Base-by-base conservation (phyloP, 1,140 invertebrate species). In the Probaryconus sp. region DNA sequence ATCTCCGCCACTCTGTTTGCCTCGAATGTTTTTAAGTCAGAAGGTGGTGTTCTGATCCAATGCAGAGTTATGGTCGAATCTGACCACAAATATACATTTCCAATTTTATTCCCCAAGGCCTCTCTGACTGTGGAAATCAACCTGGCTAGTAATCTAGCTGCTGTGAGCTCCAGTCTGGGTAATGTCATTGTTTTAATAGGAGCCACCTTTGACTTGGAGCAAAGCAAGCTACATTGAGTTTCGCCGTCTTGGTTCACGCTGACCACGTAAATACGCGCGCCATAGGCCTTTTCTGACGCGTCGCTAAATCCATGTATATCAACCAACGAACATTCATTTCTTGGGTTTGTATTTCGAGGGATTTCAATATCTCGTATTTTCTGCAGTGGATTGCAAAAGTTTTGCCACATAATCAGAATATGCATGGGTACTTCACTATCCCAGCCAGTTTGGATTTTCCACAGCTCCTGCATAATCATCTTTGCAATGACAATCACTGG, bases 21-120 rank as follows among this genome's bases (percentile, higher is more conserved):
- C 0, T 88, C 82, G 72, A 82, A 89, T 0, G 78, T 76, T 51
- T 87, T 84, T 35, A 83, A 75, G 1, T 37, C 6, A 7, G 45
- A 17, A 2, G 81, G 56, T 16, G 26, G 26, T 0, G 58, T 50
- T 1, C 56, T 31, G 2, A 82, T 48, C 79, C 76, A 79, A 72
- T 79, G 45, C 55, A 42, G 0, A 30, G 24, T 31, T 48, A 71
- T 9, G 55, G 24, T 16, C 7, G 2, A 13, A 33, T 16, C 24
- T 14, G 4, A 4, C 14, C 13, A 11, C n/a, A n/a, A n/a, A n/a
- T n/a, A n/a, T n/a, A n/a, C n/a, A n/a, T n/a, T n/a, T n/a, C n/a
- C n/a, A n/a, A 17, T 4, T 17, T 20, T 14, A 0, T 13, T 7
- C 3, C 24, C 16, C 11, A 58, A 18, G 0, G 48, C 6, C 0